Conservation (phyloP, 2,888 invertebrate species). For the Anodontia alba region DNA sequence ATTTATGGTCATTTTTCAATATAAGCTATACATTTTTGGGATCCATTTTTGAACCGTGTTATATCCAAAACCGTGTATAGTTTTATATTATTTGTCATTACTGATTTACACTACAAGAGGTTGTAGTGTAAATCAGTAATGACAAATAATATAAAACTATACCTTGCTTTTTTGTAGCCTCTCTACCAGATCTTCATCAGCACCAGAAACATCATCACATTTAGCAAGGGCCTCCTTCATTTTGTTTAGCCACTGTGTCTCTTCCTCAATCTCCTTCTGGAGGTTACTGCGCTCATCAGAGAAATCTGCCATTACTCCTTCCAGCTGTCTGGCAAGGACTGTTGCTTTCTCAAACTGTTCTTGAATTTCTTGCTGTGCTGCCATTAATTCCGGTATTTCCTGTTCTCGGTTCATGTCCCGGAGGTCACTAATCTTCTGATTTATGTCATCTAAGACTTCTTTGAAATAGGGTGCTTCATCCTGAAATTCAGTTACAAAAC, state of each 20-base stretch:
- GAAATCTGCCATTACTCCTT: conserved; percentile 90
- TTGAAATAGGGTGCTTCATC: conserved; percentile 92
- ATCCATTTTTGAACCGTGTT: too few relatives aligned
- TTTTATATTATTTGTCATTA: too few relatives aligned
- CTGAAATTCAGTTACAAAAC: conserved; percentile 76
- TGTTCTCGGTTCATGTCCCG: conserved; percentile 90
- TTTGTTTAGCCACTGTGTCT: conserved; percentile 77
- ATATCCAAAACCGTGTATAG: too few relatives aligned
- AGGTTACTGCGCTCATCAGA: conserved; percentile 85
- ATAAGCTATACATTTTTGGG: too few relatives aligned
- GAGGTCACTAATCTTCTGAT: conserved; percentile 92
- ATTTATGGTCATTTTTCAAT: too few relatives aligned
- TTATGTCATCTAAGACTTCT: conserved; percentile 91
- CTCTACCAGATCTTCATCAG: conserved; percentile 92
- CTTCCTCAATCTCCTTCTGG: conserved; percentile 76
- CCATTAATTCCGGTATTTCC: conserved; percentile 87
- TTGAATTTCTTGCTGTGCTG: conserved; percentile 74
- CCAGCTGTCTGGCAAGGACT: conserved; percentile 90
- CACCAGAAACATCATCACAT: conserved; percentile 88
- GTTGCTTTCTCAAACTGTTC: conserved; percentile 90
- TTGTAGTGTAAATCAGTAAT: too few relatives aligned
- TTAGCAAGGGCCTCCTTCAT: conserved; percentile 77
- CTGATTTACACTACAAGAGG: too few relatives aligned
- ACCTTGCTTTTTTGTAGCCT: conserved; percentile 91
- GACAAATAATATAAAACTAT: too few relatives aligned